Conservation (phyloP, 2,888 invertebrate species). For the Lacanobia wlatinum region DNA sequence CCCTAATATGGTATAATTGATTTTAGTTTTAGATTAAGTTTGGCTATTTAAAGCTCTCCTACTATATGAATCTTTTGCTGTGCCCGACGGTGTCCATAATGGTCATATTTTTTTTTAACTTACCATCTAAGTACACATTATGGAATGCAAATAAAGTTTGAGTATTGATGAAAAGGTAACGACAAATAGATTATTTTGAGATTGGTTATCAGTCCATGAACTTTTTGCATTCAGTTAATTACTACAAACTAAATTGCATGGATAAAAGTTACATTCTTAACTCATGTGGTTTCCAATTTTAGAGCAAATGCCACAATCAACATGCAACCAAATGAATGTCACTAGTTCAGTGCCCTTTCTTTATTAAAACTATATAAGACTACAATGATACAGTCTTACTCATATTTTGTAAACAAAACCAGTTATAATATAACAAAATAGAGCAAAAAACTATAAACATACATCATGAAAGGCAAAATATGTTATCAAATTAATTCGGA, state of each 20-base stretch:
- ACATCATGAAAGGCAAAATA: constrained; percentile 31
- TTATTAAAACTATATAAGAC: constrained; percentile 3
- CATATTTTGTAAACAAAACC: constrained; percentile 50
- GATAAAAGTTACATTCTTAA: neutral
- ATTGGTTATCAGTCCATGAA: constrained; percentile 19
- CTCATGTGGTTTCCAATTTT: neutral
- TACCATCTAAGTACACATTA: no score
- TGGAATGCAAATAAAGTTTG: no score
- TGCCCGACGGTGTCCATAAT: no score
- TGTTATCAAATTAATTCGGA: constrained; percentile 53
- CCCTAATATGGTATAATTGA: no score
- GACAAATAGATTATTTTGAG: constrained; percentile 7
- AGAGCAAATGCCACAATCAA: neutral
- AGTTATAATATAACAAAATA: constrained; percentile 35
- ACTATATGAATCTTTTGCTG: no score
- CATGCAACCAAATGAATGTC: constrained; percentile 42
- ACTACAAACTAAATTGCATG: neutral
- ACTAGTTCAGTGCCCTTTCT: constrained; percentile 49
- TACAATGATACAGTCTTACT: constrained; percentile 15
- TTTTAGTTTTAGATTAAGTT: no score
- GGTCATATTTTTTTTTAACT: no score
- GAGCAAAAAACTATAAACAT: constrained; percentile 32
- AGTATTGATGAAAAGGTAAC: no score
- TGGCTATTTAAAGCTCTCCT: no score
- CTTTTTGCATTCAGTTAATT: constrained; percentile 1